Conservation (phyloP, 2,797 vertebrate genomes). For the Odontamblyopus lacepedii region DNA sequence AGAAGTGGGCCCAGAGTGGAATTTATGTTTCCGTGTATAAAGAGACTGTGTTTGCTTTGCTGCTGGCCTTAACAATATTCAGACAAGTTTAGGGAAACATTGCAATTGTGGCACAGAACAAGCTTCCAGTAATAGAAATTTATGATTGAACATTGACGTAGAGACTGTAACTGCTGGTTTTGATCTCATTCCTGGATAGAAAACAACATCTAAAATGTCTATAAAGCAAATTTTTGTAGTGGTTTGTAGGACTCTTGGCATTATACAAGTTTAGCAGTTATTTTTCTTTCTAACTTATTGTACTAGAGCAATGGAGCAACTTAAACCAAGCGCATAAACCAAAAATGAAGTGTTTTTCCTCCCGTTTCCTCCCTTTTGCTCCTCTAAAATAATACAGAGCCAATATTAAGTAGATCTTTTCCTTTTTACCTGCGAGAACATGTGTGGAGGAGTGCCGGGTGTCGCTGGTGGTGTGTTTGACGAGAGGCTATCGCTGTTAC, state of each 20-base stretch:
- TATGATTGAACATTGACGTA: neutral
- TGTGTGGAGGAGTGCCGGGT: constrained; percentile 37
- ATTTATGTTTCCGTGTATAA: constrained; percentile 3
- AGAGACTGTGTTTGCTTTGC: neutral
- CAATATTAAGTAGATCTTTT: neutral
- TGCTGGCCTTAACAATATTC: neutral
- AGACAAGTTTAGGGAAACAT: constrained; percentile 2
- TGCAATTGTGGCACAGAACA: neutral
- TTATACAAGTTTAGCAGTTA: no score
- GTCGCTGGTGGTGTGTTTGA: constrained; percentile 31
- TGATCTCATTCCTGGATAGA: no score
- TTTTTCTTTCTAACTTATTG: no score
- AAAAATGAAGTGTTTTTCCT: neutral
- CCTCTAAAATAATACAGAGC: neutral
- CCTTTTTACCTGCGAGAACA: constrained; percentile 1
- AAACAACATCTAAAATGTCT: no score
- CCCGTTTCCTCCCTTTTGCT: neutral
- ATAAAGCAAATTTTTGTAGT: no score
- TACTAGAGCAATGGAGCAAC: neutral
- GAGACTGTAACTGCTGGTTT: no score
- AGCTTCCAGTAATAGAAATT: neutral
- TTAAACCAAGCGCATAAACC: neutral
- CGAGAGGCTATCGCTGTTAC: constrained; percentile 27
- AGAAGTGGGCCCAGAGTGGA: neutral
- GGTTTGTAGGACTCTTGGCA: no score